Evolutionary conservation across 2,797 vertebrate species (phyloP).

Genomic region (Ispidina picta): DNA sequence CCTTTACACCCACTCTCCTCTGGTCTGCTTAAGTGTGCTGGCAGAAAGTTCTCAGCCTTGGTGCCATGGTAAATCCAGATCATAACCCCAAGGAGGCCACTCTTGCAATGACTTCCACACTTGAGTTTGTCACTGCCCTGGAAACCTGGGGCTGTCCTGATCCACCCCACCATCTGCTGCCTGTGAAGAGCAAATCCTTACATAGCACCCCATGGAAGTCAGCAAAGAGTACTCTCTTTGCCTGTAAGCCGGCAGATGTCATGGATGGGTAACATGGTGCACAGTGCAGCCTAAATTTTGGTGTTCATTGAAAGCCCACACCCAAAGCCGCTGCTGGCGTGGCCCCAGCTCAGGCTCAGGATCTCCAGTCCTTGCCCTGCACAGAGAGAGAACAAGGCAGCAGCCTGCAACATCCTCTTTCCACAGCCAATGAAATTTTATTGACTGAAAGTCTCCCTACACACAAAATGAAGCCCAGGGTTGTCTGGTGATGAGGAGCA

Average conservation of each 20-base stretch:
- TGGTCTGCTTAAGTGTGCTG: fast-evolving
- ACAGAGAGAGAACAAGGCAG: fast-evolving
- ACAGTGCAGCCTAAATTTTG: not conserved
- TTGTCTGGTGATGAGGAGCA: fast-evolving
- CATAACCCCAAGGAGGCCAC: fast-evolving
- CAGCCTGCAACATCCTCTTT: not conserved
- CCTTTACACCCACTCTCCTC: not conserved
- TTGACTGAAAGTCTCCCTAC: not conserved
- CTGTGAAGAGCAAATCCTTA: fast-evolving
- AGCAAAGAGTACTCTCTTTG: fast-evolving
- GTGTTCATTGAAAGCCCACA: not conserved
- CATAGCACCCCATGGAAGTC: not conserved
- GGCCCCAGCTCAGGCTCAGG: fast-evolving
- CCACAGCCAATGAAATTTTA: not conserved
- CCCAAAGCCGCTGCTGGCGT: fast-evolving
- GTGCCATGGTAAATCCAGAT: not conserved
- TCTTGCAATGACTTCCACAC: fast-evolving
- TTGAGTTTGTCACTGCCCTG: fast-evolving
- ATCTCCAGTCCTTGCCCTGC: not conserved
- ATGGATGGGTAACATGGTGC: fast-evolving
- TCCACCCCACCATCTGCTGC: fast-evolving
- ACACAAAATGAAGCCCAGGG: fast-evolving
- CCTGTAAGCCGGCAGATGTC: fast-evolving
- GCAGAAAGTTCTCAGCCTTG: not conserved
- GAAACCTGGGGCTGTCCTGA: not conserved